Base-by-base conservation (phyloP, 2,113 vertebrate genomes). In the Sigmodon hispidus region DNA sequence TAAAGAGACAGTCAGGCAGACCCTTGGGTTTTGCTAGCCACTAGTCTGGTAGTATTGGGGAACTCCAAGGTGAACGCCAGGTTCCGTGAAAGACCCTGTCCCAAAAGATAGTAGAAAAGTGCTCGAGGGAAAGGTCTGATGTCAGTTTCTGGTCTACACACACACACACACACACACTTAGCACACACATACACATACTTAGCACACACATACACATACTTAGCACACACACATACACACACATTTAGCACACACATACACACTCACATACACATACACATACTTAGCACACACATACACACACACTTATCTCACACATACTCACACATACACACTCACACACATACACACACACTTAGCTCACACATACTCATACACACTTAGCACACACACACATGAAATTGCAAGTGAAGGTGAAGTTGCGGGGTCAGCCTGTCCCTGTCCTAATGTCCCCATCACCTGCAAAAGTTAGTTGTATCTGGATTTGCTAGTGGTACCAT, bases 401-500 rank as follows among this genome's bases (percentile, higher is more conserved):
- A 88, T 22, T 65, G 59, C 65, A n/a, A 50, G n/a, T 8, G 52
- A 55, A 19, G 7, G 10, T 34, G 72, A 16, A 24, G 8, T 67
- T 65, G 61, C 6, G 0, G 21, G 21, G 65, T 73, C 75, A 52
- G 6, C 40, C 70, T 34, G 50, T 19, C 9, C 69, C 67, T 22
- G 57, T 75, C 52, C 63, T 59, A 0, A 1, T 1, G 29, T 69
- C 61, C 55, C 7, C 0, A 61, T 43, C 43, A 4, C 55, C 45
- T 72, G 36, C 55, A 43, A 83, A 83, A 55, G 75, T 29, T 61
- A 2, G 0, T 52, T 36, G 16, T 57, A 40, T 69, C 45, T n/a
- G 11, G 70, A 52, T 26, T 13, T 40, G 0, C 19, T 7, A 34
- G 29, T 11, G 8, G 29, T 2, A 2, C 59, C 55, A 6, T 26